Evolutionary conservation across 37 sponge, comb jelly and placozoan species (phyloP).

Genomic region (Tethya wilhelma): DNA sequence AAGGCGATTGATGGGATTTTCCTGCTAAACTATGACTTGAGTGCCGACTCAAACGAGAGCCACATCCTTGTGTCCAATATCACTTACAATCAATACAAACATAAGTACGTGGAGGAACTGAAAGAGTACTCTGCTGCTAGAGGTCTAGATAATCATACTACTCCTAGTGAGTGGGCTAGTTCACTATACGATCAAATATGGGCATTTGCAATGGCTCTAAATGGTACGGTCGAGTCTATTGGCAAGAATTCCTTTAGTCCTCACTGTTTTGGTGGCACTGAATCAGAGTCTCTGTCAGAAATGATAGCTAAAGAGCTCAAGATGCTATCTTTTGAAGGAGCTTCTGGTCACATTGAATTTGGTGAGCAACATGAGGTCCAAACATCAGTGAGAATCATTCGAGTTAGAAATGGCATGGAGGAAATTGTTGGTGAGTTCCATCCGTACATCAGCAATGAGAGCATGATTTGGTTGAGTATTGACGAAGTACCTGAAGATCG

Average conservation of each 20-base stretch:
- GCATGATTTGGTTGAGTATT: background rate
- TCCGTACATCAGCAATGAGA: background rate
- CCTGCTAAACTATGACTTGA: background rate
- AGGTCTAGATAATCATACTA: background rate
- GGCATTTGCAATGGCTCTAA: background rate
- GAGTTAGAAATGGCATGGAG: background rate
- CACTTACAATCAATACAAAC: background rate
- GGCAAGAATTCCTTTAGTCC: background rate
- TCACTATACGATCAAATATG: background rate
- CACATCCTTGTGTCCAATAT: background rate
- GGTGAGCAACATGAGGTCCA: background rate
- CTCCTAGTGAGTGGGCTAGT: background rate
- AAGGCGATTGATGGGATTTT: background rate
- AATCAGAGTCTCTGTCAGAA: background rate
- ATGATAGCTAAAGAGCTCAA: background rate
- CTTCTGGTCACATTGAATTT: background rate
- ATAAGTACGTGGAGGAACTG: background rate
- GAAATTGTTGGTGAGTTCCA: background rate
- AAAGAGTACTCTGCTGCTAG: background rate
- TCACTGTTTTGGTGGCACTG: background rate
- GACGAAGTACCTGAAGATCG: conserved; percentile 11
- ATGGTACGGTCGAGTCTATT: background rate
- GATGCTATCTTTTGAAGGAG: background rate
- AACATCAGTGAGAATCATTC: background rate
- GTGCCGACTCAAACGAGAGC: background rate